Evolutionary conservation across 2,113 vertebrate genomes (phyloP).

Genomic region (Brachypodius melanocephalos): DNA sequence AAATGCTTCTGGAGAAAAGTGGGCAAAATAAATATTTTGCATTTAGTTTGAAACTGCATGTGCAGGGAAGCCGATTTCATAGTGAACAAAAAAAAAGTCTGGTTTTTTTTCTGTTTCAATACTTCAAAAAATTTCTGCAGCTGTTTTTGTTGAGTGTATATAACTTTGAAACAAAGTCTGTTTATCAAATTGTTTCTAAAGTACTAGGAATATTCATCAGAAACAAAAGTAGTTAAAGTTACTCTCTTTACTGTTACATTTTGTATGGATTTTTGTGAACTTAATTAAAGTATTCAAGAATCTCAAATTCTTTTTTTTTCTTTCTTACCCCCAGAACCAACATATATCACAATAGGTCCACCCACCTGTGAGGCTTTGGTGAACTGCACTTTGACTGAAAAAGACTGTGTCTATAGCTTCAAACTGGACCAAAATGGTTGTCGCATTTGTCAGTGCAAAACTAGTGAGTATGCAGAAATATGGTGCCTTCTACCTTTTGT

Average conservation of each 20-base stretch:
- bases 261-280: background rate
- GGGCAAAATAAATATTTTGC: background rate
- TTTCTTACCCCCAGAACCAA: conserved; percentile 76
- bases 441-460: conserved; percentile 84
- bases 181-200: background rate
- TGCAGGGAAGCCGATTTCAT: background rate
- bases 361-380: conserved; percentile 77
- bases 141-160: background rate
- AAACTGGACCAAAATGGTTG: conserved; percentile 80
- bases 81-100: background rate
- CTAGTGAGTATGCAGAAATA: conserved; percentile 76
- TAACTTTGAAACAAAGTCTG: background rate
- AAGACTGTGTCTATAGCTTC: conserved; percentile 82
- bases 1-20: background rate
- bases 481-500: background rate
- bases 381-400: conserved; percentile 83
- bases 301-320: background rate
- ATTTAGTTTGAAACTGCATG: background rate
- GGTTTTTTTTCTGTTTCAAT: background rate
- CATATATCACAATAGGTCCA: conserved; percentile 87
- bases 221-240: background rate
- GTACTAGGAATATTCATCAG: background rate
- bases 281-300: background rate
- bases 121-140: background rate
- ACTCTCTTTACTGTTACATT: background rate